Evolutionary conservation across 2,888 invertebrate species (phyloP), one percentile per base, ranked within the genome.

Genomic region (Isoperla grammatica): DNA sequence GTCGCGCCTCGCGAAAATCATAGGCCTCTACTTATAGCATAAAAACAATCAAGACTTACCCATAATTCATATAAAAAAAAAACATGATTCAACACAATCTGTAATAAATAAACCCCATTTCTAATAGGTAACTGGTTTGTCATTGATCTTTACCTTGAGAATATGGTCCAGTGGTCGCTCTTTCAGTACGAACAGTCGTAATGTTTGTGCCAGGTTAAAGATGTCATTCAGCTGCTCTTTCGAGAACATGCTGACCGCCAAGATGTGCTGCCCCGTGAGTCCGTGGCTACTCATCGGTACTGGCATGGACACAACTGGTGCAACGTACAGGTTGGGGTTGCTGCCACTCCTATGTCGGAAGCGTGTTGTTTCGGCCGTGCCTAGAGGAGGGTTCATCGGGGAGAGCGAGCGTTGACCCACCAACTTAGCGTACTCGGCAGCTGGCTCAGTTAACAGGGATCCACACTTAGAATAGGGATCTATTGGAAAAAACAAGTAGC

Each of bases 201-300:
- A 61, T 54, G 85, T 82, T 73, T 95, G 95, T 0, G 98, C 97
- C 65, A 97, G 78, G 74, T 96, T 92, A 75, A 98, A 97, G 64
- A 99, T 84, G 60, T 92, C 89, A 73, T 96, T 95, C 0, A 98
- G 78, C 66, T 89, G 87, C 62, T 95, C 94, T 75, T 93, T 94
- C 64, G 74, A 85, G 70, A 98, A 95, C 75, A 87, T 85, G 68
- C 88, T 87, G 0, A 94, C 95, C 1, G 88, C 83, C 0, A 98
- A 75, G 63, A 98, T 81, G 72, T 91, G 90, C 72, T 90, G 89
- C 2, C 90, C 88, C 42, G 79, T 75, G 22, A 88, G 71, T 1
- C 78, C 78, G 60, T 81, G 79, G 69, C 61, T 59, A 45, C 48
- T 49, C 4, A 40, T 20, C 6, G 58, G 15, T 6, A 42, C n/a